Base-by-base conservation (phyloP, 2,888 invertebrate species). In the Cephus pulcher region DNA sequence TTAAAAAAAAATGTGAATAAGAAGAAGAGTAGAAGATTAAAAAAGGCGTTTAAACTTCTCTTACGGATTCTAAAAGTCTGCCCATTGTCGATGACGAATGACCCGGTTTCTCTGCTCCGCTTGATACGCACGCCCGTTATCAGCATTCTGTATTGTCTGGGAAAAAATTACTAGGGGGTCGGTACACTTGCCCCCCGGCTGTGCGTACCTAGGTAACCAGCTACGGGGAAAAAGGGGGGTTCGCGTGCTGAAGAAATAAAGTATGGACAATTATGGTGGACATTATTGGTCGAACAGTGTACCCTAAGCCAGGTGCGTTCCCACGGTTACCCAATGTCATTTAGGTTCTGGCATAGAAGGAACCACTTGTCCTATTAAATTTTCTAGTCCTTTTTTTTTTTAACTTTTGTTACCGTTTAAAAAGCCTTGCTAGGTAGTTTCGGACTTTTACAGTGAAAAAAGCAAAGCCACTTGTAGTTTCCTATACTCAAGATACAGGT, bases 311-410 rank as follows among this genome's bases (percentile, higher is more conserved):
- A 80, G 78, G 75, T 78, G 76, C 69, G 70, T 80, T 80, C 76
- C 56, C 75, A 80, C 75, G 78, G 56, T 76, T 75, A 33, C 56
- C 34, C 35, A 73, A n/a, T 30, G 56, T 75, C 74, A 73, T 40
- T 34, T 34, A 40, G 56, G 73, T 56, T 56, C 40, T 9, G 23
- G 9, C 40, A 23, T 56, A 23, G 23, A 15, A 23, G 40, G 9
- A 56, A 56, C 76, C 70, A 71, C 76, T 74, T 74, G 69, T 75
- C 74, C 77, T 80, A 77, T 77, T 77, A 79, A 76, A 70, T 80
- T 73, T 30, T 71, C 23, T 71, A 11, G 71, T 9, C 11, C 0
- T 1, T 23, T 71, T 11, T n/a, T 30, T 71, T 11, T 30, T 34
- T 30, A 9, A 34, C 32, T 3, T 30, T 71, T 9, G 71, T 71